These are phyloP conservation scores for Chloroceryle amazona DNA, from an alignment of 2,797 vertebrate species.

Conservation along the genomic window DNA sequence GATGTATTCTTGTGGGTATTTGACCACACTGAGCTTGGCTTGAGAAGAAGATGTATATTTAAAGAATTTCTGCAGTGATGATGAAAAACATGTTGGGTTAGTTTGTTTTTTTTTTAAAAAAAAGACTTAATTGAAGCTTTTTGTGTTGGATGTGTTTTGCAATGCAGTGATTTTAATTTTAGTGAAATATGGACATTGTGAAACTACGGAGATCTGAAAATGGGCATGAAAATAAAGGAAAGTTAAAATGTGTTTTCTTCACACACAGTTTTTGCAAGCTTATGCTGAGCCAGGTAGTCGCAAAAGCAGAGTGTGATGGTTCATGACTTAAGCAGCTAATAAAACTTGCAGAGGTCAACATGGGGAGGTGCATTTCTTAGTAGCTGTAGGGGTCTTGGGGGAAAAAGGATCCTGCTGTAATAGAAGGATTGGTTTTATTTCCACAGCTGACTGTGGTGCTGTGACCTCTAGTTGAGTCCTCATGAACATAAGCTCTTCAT, in stretches of 20 bases:
- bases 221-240: slow-evolving; percentile 33
- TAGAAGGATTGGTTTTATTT: neutral
- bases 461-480: neutral
- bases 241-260: neutral
- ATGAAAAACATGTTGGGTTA: neutral
- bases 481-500: rapidly evolving
- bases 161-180: neutral
- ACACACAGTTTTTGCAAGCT: neutral
- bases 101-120: neutral
- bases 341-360: neutral
- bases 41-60: neutral
- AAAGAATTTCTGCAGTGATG: neutral
- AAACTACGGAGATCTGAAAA: slow-evolving; percentile 45
- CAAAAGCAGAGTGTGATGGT: neutral
- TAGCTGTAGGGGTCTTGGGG: neutral
- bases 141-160: slow-evolving; percentile 44
- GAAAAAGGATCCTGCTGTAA: neutral
- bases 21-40: neutral
- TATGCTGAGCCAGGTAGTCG: neutral
- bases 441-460: neutral
- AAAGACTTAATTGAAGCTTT: slow-evolving; percentile 17
- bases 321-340: neutral
- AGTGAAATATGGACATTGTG: slow-evolving; percentile 20
- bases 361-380: neutral
- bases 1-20: rapidly evolving